Evolutionary conservation across 2,797 vertebrate genomes (phyloP).

Genomic region (Sphaeramia orbicularis): DNA sequence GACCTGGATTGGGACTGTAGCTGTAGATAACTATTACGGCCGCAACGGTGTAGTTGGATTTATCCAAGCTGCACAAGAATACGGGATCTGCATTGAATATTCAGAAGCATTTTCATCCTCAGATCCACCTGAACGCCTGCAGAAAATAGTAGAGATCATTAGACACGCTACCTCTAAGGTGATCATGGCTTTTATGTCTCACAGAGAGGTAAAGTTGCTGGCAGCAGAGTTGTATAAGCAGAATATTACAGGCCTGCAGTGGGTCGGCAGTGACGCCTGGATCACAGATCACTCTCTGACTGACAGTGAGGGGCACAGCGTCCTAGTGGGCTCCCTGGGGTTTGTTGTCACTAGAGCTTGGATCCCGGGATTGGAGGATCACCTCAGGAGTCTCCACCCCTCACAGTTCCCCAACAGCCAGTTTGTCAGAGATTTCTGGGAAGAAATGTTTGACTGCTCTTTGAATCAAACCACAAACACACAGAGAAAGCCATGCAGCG

Average conservation of each 20-base stretch:
- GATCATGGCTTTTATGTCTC: slow-evolving; percentile 83
- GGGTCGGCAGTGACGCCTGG: slow-evolving; percentile 86
- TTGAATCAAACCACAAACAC: slow-evolving; percentile 44
- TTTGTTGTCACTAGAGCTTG: slow-evolving; percentile 75
- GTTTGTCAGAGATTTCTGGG: slow-evolving; percentile 85
- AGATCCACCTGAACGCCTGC: slow-evolving; percentile 66
- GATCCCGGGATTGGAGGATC: slow-evolving; percentile 77
- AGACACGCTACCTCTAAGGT: slow-evolving; percentile 80
- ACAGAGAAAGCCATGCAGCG: slow-evolving; percentile 73
- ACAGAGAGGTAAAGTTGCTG: slow-evolving; percentile 82
- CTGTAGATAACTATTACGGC: slow-evolving; percentile 83
- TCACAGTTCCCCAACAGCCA: slow-evolving; percentile 78
- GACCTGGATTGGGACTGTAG: slow-evolving; percentile 84
- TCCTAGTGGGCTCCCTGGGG: slow-evolving; percentile 80
- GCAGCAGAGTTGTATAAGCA: slow-evolving; percentile 73
- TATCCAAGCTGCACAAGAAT: slow-evolving; percentile 72
- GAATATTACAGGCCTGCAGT: slow-evolving; percentile 83
- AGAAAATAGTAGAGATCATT: slow-evolving; percentile 73
- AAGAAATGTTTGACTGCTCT: slow-evolving; percentile 78
- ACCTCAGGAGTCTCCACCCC: slow-evolving; percentile 78
- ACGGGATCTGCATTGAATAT: slow-evolving; percentile 84
- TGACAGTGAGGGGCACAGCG: slow-evolving; percentile 65
- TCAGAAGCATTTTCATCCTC: slow-evolving; percentile 81
- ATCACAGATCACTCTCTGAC: slow-evolving; percentile 83
- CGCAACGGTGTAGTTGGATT: slow-evolving; percentile 79